Base-by-base conservation (phyloP, 1,140 invertebrate species). In the Paralvinella palmiformis region DNA sequence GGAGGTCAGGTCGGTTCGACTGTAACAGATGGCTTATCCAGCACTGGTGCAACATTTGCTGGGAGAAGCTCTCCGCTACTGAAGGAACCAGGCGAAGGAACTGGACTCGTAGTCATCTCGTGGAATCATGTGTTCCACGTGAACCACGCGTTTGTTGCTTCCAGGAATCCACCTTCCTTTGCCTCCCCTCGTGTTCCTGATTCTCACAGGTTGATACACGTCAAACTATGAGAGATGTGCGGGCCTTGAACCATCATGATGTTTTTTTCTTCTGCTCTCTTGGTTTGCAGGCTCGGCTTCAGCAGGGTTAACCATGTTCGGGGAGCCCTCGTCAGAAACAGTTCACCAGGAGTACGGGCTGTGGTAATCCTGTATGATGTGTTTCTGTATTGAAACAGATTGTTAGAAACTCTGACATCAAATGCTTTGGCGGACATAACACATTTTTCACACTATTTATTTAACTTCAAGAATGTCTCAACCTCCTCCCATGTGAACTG, bases 401-500 rank as follows among this genome's bases (percentile, higher is more conserved):
- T 33, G 31, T 56, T 10, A 17, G 53, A 29, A 33, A 56, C 5
- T 75, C 71, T 17, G 66, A 63, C 17, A 48, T 27, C n/a, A 72
- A 65, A 64, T 74, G 71, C 33, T 74, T 71, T 13, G 69, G 69
- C 15, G 73, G n/a, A 32, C 53, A n/a, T n/a, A n/a, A 62, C 5
- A 68, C 56, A 36, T 73, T 71, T 37, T 44, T 31, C 36, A 68
- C 60, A 48, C 70, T 64, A 48, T 68, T n/a, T n/a, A n/a, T n/a
- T 68, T 20, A 29, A 36, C 31, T 52, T 29, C 36, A 74, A 61
- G 70, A 84, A 84, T 5, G 66, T 35, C 66, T 65, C 56, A 67
- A 83, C 81, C 68, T 79, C 72, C 50, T 62, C 33, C 7, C 74
- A 78, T 5, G 72, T 75, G 63, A 83, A 84, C 45, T 76, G 71